Evolutionary conservation across 2,888 invertebrate genomes (phyloP).

Genomic region (Cryptophagus acutangulus): DNA sequence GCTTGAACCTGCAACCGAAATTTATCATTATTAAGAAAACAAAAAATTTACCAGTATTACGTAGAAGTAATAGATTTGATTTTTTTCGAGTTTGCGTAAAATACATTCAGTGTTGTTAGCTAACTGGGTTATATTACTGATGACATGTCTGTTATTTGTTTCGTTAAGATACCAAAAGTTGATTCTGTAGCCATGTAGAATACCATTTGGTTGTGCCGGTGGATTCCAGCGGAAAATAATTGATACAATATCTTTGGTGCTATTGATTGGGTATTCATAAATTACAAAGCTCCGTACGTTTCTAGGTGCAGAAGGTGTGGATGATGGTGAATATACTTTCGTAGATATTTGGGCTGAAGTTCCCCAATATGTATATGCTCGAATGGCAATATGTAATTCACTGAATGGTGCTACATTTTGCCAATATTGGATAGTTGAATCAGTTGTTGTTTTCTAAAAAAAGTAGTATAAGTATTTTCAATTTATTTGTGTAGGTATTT

Average conservation of each 20-base stretch:
- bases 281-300: constrained; percentile 70
- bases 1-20: constrained; percentile 75
- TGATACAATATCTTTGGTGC: constrained; percentile 22
- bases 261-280: constrained; percentile 44
- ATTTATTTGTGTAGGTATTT: neutral
- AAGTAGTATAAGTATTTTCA: constrained; percentile 6
- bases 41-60: too few species aligned
- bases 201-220: constrained; percentile 69
- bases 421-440: constrained; percentile 53
- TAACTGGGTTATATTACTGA: too few species aligned
- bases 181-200: constrained; percentile 67
- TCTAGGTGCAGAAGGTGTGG: constrained; percentile 71
- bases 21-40: too few species aligned
- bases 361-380: constrained; percentile 83
- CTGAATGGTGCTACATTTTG: constrained; percentile 63
- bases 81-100: neutral
- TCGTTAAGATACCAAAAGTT: constrained; percentile 60
- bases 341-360: constrained; percentile 61
- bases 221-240: constrained; percentile 75
- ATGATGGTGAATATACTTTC: constrained; percentile 70
- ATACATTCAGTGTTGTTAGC: too few species aligned
- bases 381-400: constrained; percentile 65
- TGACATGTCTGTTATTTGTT: too few species aligned
- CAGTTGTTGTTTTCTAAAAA: constrained; percentile 51
- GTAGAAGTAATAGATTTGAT: too few species aligned